Evolutionary conservation across 2,797 vertebrate genomes (phyloP).

Genomic region (Mormyrops attenuatus): DNA sequence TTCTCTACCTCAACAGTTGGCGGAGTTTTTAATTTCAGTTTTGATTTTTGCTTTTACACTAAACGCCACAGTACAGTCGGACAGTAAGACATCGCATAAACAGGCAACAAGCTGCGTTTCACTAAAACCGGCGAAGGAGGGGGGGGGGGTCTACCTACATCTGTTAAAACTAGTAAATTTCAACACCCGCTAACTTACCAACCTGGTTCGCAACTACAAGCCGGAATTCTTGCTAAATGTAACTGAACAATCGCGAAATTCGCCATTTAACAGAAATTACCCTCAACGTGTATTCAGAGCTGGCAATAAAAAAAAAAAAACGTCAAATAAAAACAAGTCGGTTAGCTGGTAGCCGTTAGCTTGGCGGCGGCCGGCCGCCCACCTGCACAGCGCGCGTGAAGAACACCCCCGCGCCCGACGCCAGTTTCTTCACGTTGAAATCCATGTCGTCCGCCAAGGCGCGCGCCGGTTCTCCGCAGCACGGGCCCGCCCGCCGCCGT

Average conservation of each 20-base stretch:
- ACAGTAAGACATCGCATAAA: background rate
- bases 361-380: background rate
- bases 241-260: background rate
- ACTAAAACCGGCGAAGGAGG: background rate
- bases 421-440: conserved; percentile 94
- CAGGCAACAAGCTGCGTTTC: background rate
- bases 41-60: background rate
- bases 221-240: background rate
- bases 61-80: background rate
- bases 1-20: background rate
- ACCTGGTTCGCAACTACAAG: background rate
- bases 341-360: background rate
- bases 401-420: conserved; percentile 87
- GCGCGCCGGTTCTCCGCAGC: conserved; percentile 29
- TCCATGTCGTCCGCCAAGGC: conserved; percentile 66
- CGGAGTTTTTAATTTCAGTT: background rate
- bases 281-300: background rate
- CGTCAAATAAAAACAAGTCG: background rate
- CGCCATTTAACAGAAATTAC: background rate
- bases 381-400: conserved; percentile 93
- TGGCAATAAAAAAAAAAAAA: background rate
- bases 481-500: conserved; percentile 26
- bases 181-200: background rate
- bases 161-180: background rate
- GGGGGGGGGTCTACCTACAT: background rate